Conservation (phyloP, 2,888 invertebrate genomes). For the Antheraea assamensis region DNA sequence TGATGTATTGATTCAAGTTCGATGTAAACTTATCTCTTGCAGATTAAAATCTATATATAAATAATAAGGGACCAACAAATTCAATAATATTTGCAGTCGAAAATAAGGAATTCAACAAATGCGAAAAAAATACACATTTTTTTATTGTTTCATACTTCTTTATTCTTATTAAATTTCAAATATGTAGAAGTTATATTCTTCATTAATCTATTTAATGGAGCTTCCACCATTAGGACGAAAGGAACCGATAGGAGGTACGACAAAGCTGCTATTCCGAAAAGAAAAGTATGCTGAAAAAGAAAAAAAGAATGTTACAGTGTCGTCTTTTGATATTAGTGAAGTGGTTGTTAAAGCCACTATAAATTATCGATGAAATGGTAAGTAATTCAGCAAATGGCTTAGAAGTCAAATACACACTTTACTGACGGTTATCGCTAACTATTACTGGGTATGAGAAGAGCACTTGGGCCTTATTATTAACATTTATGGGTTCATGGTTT, state of each 20-base stretch:
- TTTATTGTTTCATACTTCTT: not conserved
- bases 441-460: not conserved
- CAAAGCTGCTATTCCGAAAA: conserved; percentile 31
- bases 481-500: not conserved
- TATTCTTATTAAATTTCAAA: not conserved
- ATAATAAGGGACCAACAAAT: too few relatives aligned
- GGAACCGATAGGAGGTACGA: conserved; percentile 30
- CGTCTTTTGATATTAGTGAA: not conserved
- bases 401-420: not conserved
- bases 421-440: not conserved
- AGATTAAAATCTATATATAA: too few relatives aligned
- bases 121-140: not conserved
- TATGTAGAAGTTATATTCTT: conserved; percentile 19
- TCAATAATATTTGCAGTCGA: too few relatives aligned
- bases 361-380: not conserved
- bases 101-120: too few relatives aligned
- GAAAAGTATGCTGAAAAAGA: conserved; percentile 26
- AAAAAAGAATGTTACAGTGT: not conserved
- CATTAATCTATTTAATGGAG: conserved; percentile 32
- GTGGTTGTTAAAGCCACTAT: not conserved
- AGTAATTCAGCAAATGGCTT: not conserved
- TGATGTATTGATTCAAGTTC: too few relatives aligned
- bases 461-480: not conserved
- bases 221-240: conserved; percentile 35
- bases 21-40: too few relatives aligned